A percentile compares a stretch with the other conserved stretches of the same genome.
These are phyloP conservation scores for Larimichthys polyactis DNA, from an alignment of 2,113 vertebrate genomes.

Conservation along the genomic window DNA sequence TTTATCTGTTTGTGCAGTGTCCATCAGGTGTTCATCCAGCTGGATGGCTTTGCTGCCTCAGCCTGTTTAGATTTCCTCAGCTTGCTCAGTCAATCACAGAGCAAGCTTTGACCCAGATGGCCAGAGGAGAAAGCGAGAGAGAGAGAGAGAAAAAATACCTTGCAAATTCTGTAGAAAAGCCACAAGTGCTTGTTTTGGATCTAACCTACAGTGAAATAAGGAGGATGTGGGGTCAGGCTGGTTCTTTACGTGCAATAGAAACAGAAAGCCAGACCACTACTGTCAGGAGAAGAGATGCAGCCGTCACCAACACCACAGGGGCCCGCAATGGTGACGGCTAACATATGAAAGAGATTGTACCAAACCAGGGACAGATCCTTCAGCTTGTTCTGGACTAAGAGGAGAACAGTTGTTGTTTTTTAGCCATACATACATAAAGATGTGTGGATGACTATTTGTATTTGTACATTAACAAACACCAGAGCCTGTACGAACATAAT, in stretches of 20 bases:
- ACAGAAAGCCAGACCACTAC: background rate
- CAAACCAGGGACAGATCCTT: background rate
- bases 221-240: constrained; percentile 11
- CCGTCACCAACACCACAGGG: background rate
- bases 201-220: background rate
- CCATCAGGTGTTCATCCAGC: background rate
- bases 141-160: background rate
- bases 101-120: background rate
- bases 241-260: background rate
- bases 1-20: background rate
- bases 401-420: background rate
- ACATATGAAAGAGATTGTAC: background rate
- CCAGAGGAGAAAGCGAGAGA: background rate
- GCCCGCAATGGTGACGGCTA: background rate
- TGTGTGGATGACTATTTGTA: background rate
- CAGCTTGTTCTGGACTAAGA: background rate
- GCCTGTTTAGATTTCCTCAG: constrained; percentile 10
- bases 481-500: background rate
- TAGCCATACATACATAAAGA: background rate
- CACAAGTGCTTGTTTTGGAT: constrained; percentile 26
- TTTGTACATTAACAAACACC: background rate
- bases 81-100: background rate
- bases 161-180: constrained; percentile 12
- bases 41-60: background rate
- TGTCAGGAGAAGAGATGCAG: background rate